A percentile compares a stretch with the other conserved stretches of the same genome.
Conservation (phyloP, 2,888 invertebrate genomes). For the Melieria crassipennis region DNA sequence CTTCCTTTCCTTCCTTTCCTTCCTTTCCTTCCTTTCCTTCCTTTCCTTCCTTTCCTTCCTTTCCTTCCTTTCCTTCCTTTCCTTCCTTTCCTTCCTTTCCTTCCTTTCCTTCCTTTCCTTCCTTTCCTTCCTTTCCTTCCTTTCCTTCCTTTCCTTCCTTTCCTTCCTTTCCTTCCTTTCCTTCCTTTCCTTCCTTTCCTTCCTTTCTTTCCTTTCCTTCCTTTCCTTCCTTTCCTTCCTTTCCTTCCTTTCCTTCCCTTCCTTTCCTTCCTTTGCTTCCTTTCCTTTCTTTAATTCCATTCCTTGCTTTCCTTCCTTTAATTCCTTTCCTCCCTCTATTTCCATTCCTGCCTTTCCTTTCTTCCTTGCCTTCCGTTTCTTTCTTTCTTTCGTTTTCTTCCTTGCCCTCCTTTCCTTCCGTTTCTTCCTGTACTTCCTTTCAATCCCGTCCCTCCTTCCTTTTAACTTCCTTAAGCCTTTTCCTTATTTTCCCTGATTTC, state of each 20-base stretch:
- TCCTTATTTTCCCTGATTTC: too few relatives aligned
- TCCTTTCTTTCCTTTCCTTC: not conserved
- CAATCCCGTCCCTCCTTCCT: too few relatives aligned
- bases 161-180: not conserved
- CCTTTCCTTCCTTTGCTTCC: not conserved
- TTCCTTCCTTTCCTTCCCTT: not conserved
- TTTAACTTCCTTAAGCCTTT: too few relatives aligned
- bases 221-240: not conserved
- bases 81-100: not conserved
- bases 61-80: not conserved
- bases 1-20: not conserved
- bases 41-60: constrained; percentile 2
- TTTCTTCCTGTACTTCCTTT: too few relatives aligned
- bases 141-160: not conserved
- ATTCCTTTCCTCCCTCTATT: not conserved
- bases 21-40: not conserved
- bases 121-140: not conserved
- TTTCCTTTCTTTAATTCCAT: not conserved
- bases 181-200: not conserved
- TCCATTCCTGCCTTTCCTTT: too few relatives aligned
- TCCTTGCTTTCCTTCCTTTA: not conserved
- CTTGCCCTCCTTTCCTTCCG: too few relatives aligned
- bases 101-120: not conserved
- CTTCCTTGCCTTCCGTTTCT: too few relatives aligned
- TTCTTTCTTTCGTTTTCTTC: too few relatives aligned